A percentile compares a stretch with the other conserved stretches of the same genome.
Conservation (phyloP, 92 coral and sea anemone species). For the Porites rus region DNA sequence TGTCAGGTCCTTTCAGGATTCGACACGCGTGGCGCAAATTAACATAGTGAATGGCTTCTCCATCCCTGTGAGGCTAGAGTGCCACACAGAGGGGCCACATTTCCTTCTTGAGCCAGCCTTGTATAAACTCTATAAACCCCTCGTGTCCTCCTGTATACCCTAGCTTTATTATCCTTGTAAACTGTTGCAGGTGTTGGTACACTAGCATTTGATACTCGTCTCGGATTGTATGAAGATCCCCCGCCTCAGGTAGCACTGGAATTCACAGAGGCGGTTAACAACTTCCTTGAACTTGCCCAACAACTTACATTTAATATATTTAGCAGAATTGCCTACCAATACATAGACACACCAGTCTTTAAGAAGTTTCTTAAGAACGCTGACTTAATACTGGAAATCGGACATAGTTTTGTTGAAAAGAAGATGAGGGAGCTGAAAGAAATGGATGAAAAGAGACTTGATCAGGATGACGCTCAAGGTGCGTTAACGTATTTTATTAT, state of each 20-base stretch:
- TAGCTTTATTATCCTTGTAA: too few species aligned
- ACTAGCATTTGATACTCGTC: constrained; percentile 16
- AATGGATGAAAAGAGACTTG: constrained; percentile 4
- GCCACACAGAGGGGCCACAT: too few species aligned
- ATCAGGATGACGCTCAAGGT: constrained; percentile 19
- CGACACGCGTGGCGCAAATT: too few species aligned
- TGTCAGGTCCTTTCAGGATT: too few species aligned
- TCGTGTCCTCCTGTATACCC: too few species aligned
- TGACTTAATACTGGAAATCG: constrained; percentile 38
- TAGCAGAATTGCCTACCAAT: background rate
- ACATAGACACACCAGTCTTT: constrained; percentile 41
- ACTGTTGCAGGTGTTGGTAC: constrained; percentile 40
- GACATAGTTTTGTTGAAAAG: constrained; percentile 47
- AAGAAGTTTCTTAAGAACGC: constrained; percentile 39
- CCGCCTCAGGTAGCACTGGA: constrained; percentile 33
- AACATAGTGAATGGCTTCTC: too few species aligned
- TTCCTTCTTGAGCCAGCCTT: background rate
- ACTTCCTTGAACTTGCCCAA: constrained; percentile 39
- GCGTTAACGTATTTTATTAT: background rate
- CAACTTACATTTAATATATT: constrained; percentile 43
- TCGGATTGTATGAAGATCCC: constrained; percentile 24
- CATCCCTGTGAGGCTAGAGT: too few species aligned
- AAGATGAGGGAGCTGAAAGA: constrained; percentile 53
- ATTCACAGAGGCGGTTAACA: constrained; percentile 45
- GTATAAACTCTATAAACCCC: too few species aligned